A percentile compares a stretch with the other conserved stretches of the same genome.
These are phyloP conservation scores for Oeneis ivallda DNA, from an alignment of 2,888 invertebrate genomes.

Conservation along the genomic window DNA sequence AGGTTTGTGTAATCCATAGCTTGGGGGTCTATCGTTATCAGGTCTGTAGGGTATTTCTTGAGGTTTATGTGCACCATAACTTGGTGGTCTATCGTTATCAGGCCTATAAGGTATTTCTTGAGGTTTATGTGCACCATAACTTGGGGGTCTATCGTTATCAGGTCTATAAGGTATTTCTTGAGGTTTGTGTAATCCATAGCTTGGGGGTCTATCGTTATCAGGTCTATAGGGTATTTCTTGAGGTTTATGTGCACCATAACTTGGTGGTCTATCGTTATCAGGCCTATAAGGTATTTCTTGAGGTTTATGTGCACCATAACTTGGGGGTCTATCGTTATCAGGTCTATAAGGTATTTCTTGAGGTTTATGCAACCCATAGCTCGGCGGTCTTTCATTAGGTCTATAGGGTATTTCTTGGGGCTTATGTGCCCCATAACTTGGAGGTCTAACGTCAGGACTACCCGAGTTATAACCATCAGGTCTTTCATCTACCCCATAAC, in stretches of 20 bases:
- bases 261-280: slow-evolving; percentile 35
- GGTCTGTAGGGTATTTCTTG: slow-evolving; percentile 47
- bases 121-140: slow-evolving; percentile 53
- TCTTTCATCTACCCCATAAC: slow-evolving; percentile 50
- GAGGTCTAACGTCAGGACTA: slow-evolving; percentile 59
- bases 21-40: slow-evolving; percentile 55
- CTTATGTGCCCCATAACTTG: slow-evolving; percentile 51
- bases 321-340: slow-evolving; percentile 42
- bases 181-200: slow-evolving; percentile 53
- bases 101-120: slow-evolving; percentile 62
- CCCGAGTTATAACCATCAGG: slow-evolving; percentile 64
- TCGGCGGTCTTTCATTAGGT: slow-evolving; percentile 30
- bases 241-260: slow-evolving; percentile 54
- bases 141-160: slow-evolving; percentile 33
- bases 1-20: slow-evolving; percentile 53
- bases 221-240: slow-evolving; percentile 62
- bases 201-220: slow-evolving; percentile 32
- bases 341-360: slow-evolving; percentile 62
- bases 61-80: slow-evolving; percentile 41
- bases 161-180: slow-evolving; percentile 62
- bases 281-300: slow-evolving; percentile 62
- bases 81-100: slow-evolving; percentile 43
- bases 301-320: slow-evolving; percentile 51
- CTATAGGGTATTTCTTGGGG: slow-evolving; percentile 17
- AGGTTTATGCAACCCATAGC: slow-evolving; percentile 54